Percentiles rank a stretch among this genome's conserved stretches.
Evolutionary conservation across 2,113 vertebrate species (phyloP).

Genomic region (Aphelocoma coerulescens): DNA sequence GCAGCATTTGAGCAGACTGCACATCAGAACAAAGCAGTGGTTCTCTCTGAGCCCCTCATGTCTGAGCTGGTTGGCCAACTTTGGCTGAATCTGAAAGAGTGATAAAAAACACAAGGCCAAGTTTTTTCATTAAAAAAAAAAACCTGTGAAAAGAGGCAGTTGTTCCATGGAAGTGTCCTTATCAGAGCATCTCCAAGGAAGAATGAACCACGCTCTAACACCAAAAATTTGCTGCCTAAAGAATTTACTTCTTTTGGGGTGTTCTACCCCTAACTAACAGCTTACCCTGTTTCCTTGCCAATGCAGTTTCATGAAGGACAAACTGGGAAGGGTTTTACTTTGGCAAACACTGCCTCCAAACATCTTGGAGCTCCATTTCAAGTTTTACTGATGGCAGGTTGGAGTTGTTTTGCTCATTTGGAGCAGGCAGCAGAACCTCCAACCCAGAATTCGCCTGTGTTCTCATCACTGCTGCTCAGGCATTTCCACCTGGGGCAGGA

Average conservation of each 20-base stretch:
- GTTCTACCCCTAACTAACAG: not conserved
- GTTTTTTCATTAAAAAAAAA: not conserved
- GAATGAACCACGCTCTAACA: fast-evolving
- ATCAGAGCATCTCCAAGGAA: not conserved
- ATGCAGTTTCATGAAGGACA: not conserved
- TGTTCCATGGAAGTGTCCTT: not conserved
- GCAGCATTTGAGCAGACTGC: not conserved
- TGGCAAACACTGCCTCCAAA: not conserved
- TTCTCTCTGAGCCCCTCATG: not conserved
- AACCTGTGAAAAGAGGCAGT: not conserved
- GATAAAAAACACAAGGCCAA: not conserved
- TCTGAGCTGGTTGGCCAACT: not conserved
- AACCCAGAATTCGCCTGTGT: fast-evolving
- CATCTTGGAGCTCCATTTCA: not conserved
- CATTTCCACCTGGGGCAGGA: not conserved
- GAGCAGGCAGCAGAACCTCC: not conserved
- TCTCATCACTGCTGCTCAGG: not conserved
- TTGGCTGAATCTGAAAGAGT: not conserved
- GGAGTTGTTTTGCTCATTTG: not conserved
- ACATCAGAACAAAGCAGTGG: not conserved
- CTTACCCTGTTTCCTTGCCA: not conserved
- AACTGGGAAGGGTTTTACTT: not conserved
- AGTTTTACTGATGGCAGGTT: fast-evolving
- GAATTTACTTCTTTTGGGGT: not conserved
- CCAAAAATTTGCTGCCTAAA: not conserved